Evolutionary conservation across 2,797 vertebrate species (phyloP), one percentile per base, ranked within the genome.

Genomic region (Macropodus opercularis): DNA sequence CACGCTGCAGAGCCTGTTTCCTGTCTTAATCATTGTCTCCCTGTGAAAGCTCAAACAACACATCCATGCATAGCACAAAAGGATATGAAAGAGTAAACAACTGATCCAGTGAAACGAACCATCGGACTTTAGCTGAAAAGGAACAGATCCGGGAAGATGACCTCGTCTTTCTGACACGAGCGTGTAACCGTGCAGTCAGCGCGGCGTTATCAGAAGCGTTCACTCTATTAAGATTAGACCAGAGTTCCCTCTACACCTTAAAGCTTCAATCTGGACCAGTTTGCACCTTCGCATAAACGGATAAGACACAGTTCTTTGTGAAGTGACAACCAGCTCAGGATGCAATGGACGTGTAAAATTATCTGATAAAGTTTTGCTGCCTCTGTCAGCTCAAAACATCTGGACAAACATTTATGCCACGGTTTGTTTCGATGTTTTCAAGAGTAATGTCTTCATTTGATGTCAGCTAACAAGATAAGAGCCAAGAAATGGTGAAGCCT

Each of bases 151-250:
- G 47, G 39, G 27, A 56, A 51, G 32, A 56, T 57, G 15, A 22
- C 4, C 31, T 62, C 24, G 35, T 63, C 18, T 18, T 4, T 18
- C 2, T 42, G 29, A 67, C n/a, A n/a, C n/a, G n/a, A n/a, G n/a
- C n/a, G n/a, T n/a, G n/a, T n/a, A n/a, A n/a, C 17, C 26, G 56
- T 36, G 18, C 27, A 36, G 52, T 64, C 70, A 75, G 47, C 62
- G 59, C 3, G 11, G 8, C 17, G 26, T 51, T 55, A 46, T 75
- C 48, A 79, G 85, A 66, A 74, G 47, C 35, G 79, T 87, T 79
- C 55, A 70, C 65, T 43, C 21, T 29, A 29, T 29, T 12, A 8
- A 69, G 59, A 81, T 76, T 58, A 77, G 38, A 59, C 18, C 43
- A 31, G 21, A 8, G 34, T 29, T 67, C 31, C 42, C 50, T 50